Percentiles rank a stretch among this genome's conserved stretches.
phyloP scores from a whole-genome alignment of 2,888 invertebrate genomes.

The Chironomus riparius region DNA sequence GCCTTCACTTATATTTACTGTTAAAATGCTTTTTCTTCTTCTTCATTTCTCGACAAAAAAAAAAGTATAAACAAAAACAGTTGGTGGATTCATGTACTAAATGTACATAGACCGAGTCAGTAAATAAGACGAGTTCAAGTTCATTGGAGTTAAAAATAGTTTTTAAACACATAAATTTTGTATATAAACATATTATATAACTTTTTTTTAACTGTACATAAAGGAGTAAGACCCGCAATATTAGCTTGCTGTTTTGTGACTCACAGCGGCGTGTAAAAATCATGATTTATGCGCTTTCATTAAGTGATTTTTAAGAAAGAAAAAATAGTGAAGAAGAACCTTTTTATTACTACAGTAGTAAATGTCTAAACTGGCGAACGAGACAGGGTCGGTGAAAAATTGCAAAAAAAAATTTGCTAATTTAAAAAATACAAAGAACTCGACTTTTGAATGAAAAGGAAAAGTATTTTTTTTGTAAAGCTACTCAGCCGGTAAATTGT shows the following conservation, averaged over 20 bases:
- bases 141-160: slow-evolving; percentile 26
- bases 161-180: background rate
- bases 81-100: background rate
- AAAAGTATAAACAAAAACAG: slow-evolving; percentile 26
- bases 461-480: too few relatives aligned
- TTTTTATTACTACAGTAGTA: too few relatives aligned
- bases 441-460: too few relatives aligned
- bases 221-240: slow-evolving; percentile 3
- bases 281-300: slow-evolving; percentile 22
- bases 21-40: background rate
- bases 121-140: slow-evolving; percentile 23
- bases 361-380: too few relatives aligned
- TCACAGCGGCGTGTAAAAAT: background rate
- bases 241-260: background rate
- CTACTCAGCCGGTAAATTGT: too few relatives aligned
- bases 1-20: background rate
- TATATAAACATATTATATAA: background rate
- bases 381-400: too few relatives aligned
- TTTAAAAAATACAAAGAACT: too few relatives aligned
- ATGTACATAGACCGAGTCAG: slow-evolving; percentile 3
- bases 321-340: background rate
- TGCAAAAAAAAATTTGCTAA: too few relatives aligned
- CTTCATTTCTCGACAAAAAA: background rate
- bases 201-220: slow-evolving; percentile 5
- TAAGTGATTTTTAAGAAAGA: background rate